Conservation (phyloP, 2,888 invertebrate species). For the Ceratothoa steindachneri region DNA sequence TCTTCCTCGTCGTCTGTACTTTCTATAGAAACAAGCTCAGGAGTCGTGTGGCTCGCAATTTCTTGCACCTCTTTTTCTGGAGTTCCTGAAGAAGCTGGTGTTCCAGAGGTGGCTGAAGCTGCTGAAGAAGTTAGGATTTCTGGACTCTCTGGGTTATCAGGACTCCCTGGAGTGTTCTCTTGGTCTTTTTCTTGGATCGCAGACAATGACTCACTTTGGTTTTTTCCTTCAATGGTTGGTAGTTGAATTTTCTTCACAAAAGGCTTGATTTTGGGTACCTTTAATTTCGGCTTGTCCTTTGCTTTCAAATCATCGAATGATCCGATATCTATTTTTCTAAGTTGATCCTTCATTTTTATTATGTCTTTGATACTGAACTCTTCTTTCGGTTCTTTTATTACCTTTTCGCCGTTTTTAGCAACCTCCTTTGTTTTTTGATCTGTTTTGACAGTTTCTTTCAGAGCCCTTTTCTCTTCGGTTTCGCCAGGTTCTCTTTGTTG, state of each 20-base stretch:
- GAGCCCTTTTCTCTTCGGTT: not conserved
- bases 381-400: not conserved
- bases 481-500: not conserved
- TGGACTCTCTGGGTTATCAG: not conserved
- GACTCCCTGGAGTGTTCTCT: not conserved
- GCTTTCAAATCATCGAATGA: not conserved
- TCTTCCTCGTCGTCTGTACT: not conserved
- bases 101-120: not conserved
- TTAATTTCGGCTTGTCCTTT: not conserved
- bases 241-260: not conserved
- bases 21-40: not conserved
- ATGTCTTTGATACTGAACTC: not conserved
- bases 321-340: not conserved
- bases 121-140: not conserved
- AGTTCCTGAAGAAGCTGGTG: not conserved
- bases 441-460: not conserved
- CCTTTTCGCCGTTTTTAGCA: not conserved
- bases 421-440: slow-evolving; percentile 7
- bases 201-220: not conserved
- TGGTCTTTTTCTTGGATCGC: not conserved
- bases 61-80: not conserved
- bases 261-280: not conserved
- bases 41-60: not conserved
- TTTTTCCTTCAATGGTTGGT: not conserved
- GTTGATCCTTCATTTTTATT: not conserved